phyloP scores from a whole-genome alignment of 2,113 vertebrate genomes.

The Nymphicus hollandicus region DNA sequence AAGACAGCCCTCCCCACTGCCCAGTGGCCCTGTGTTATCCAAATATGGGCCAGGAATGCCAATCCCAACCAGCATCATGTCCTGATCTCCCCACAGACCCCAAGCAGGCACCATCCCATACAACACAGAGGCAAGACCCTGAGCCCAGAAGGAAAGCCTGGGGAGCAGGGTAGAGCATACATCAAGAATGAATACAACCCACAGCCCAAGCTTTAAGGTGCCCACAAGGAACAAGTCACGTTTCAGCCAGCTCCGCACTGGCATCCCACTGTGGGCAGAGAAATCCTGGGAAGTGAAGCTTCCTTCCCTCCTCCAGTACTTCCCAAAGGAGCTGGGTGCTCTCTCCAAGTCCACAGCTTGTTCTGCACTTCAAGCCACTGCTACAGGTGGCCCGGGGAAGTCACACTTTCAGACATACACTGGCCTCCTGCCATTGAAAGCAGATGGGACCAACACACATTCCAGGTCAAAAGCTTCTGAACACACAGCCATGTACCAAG shows the following conservation, averaged over 20 bases:
- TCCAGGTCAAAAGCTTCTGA: background rate
- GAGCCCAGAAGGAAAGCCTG: background rate
- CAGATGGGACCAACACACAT: background rate
- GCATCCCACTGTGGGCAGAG: background rate
- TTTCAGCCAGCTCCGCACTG: background rate
- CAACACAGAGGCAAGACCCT: background rate
- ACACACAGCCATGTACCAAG: accelerated
- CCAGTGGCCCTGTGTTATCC: background rate
- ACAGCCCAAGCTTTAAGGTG: background rate
- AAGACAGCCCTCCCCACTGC: background rate
- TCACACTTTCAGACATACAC: background rate
- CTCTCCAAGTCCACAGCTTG: background rate
- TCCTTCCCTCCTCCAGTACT: background rate
- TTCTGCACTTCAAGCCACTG: background rate
- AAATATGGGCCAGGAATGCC: background rate
- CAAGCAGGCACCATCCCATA: background rate
- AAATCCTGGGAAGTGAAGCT: background rate
- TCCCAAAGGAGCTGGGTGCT: background rate
- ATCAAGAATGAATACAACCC: accelerated
- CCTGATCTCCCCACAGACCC: background rate
- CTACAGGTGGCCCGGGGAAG: background rate
- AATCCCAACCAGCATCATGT: background rate
- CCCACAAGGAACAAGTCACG: background rate
- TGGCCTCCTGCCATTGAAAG: background rate
- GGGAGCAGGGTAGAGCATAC: accelerated